Base-by-base conservation (phyloP, 2,113 vertebrate genomes). In the Trachemys scripta region DNA sequence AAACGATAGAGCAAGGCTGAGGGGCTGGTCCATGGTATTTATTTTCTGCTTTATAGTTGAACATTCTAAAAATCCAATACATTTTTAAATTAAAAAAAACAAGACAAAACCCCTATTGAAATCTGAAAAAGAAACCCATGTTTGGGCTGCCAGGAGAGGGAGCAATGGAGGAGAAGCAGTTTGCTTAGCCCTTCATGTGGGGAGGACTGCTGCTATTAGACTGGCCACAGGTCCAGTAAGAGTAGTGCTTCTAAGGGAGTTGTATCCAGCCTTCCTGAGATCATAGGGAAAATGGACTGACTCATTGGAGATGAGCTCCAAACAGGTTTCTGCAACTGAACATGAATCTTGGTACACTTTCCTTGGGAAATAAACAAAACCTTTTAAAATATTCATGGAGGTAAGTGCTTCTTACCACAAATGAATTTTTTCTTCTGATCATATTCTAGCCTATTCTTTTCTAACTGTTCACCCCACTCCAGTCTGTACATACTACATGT, bases 1-100 rank as follows among this genome's bases (percentile, higher is more conserved):
- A 75, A 78, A 76, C 94, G 59, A 78, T 76, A 95, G 38, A 54
- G 92, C 94, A 83, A 7, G 79, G 54, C 80, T 80, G 42, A 89
- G 59, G 35, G 51, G 75, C 76, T 20, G 89, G 49, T 84, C 90
- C 5, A 76, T 49, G 3, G 3, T 29, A 56, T 84, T 93, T 25
- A 49, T 84, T 93, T 92, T 94, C 76, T 92, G 69, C 29, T 84
- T 96, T 87, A 49, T 76, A 87, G 47, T 80, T 82, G 91, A 93
- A 95, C 35, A 10, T 20, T 38, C 17, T 38, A 69, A 38, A 69
- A 69, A n/a, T 10, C 65, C 65, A n/a, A 69, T 35, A 38, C 62
- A n/a, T 69, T 72, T 72, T 72, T 72, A 3, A 22, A 72, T n/a
- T 72, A 1, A 72, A 72, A 72, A 62, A 69, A n/a, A 5, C 8